Evolutionary conservation across 64 coral and sea anemone species (phyloP).

Genomic region (Porites lutea): DNA sequence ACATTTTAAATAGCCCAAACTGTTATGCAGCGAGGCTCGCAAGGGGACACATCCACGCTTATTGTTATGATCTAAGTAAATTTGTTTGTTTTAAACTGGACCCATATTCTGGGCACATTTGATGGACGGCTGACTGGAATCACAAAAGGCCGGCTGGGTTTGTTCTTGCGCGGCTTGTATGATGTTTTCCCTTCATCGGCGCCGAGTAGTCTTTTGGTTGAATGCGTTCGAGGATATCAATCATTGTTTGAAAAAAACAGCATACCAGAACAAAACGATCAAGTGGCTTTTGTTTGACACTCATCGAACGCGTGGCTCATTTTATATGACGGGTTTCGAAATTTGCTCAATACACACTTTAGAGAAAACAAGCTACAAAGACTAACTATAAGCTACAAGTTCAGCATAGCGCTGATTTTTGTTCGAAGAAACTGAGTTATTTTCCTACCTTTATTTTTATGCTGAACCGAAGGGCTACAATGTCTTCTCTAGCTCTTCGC

Average conservation of each 20-base stretch:
- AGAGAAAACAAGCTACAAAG: too few species aligned
- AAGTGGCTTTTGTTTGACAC: background rate
- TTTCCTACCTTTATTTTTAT: too few species aligned
- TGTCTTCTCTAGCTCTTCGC: too few species aligned
- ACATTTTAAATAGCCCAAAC: background rate
- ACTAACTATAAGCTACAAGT: too few species aligned
- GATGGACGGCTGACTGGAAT: constrained; percentile 18
- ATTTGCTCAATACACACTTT: too few species aligned
- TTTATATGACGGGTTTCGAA: too few species aligned
- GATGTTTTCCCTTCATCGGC: background rate
- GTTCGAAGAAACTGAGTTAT: too few species aligned
- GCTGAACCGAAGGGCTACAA: too few species aligned
- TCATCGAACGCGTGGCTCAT: background rate
- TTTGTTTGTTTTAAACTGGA: constrained; percentile 17
- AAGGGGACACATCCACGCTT: background rate
- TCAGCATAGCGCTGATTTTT: too few species aligned
- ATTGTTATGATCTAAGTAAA: background rate
- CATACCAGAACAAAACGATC: constrained; percentile 27
- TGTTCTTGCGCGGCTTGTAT: background rate
- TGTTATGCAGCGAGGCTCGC: background rate
- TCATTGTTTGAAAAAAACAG: constrained; percentile 11
- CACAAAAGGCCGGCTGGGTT: constrained; percentile 15
- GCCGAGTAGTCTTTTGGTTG: background rate
- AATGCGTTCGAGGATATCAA: background rate
- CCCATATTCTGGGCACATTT: background rate